Percentiles rank a stretch among this genome's conserved stretches.
phyloP scores from a whole-genome alignment of 2,113 vertebrate species.

The Anoplopoma fimbria region DNA sequence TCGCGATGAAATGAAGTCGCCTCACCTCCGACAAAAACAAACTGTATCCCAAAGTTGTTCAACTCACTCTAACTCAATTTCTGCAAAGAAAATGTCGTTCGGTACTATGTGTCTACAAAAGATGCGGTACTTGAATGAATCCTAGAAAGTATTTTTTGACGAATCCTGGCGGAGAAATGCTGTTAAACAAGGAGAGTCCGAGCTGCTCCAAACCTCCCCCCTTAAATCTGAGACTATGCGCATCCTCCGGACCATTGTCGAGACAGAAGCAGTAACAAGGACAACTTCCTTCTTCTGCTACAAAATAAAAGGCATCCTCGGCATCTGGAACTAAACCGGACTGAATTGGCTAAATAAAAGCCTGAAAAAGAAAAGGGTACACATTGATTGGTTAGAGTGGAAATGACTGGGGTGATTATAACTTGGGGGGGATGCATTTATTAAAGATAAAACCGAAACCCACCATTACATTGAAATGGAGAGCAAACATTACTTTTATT shows the following conservation, averaged over 20 bases:
- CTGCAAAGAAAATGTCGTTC: neutral
- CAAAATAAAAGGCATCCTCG: slow-evolving; percentile 43
- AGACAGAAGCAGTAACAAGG: rapidly evolving
- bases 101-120: neutral
- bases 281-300: neutral
- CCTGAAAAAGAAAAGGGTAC: neutral
- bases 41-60: slow-evolving; percentile 44
- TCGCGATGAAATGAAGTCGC: slow-evolving; percentile 48
- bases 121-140: neutral
- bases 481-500: neutral
- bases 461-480: neutral
- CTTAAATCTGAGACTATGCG: slow-evolving; percentile 64
- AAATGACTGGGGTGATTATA: neutral
- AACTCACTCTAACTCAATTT: neutral
- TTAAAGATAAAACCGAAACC: neutral
- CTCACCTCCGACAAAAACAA: slow-evolving; percentile 52
- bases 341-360: neutral
- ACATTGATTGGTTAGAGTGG: neutral
- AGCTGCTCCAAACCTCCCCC: slow-evolving; percentile 71
- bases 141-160: slow-evolving; percentile 29
- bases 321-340: neutral
- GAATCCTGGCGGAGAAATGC: slow-evolving; percentile 63
- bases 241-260: slow-evolving; percentile 48
- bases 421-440: neutral
- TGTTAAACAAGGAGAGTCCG: slow-evolving; percentile 69